These are phyloP conservation scores for Nibea coibor DNA, from an alignment of 2,113 vertebrate species.

Conservation along the genomic window DNA sequence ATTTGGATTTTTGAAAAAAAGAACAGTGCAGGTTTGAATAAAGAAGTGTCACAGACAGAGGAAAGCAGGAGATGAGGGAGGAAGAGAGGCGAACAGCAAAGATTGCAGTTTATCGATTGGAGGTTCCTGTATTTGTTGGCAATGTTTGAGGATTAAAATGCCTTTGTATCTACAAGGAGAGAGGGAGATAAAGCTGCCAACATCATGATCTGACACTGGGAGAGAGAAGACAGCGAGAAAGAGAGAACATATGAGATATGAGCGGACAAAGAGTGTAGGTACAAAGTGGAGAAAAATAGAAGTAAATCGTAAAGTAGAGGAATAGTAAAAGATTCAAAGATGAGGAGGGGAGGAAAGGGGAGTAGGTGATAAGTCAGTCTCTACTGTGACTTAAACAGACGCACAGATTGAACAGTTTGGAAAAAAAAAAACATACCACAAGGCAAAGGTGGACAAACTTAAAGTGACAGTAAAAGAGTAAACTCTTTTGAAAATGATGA, in stretches of 20 bases:
- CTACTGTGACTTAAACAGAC: not conserved
- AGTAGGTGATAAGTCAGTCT: not conserved
- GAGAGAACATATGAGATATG: not conserved
- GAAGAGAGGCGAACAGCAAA: constrained; percentile 22
- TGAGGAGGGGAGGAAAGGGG: not conserved
- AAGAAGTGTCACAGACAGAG: constrained; percentile 13
- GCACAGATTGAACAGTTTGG: too few relatives aligned
- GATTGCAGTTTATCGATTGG: constrained; percentile 34
- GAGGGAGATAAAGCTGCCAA: constrained; percentile 36
- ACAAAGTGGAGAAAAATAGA: not conserved
- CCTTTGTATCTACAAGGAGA: constrained; percentile 38
- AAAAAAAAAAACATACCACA: not conserved
- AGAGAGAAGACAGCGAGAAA: constrained; percentile 1
- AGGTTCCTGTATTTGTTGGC: constrained; percentile 48
- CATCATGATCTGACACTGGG: constrained; percentile 14
- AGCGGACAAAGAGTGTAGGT: not conserved
- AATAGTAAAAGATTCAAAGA: not conserved
- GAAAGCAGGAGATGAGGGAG: constrained; percentile 2
- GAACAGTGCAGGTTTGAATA: constrained; percentile 17
- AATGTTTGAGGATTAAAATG: constrained; percentile 46
- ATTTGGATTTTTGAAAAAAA: constrained; percentile 19
- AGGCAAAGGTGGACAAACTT: not conserved
- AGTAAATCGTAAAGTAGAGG: not conserved
- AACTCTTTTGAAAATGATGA: not conserved
- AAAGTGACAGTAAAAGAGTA: not conserved